Percentiles rank a stretch among this genome's conserved stretches.
phyloP scores from a whole-genome alignment of 2,797 vertebrate genomes.

The Leucoraja ocellata region DNA sequence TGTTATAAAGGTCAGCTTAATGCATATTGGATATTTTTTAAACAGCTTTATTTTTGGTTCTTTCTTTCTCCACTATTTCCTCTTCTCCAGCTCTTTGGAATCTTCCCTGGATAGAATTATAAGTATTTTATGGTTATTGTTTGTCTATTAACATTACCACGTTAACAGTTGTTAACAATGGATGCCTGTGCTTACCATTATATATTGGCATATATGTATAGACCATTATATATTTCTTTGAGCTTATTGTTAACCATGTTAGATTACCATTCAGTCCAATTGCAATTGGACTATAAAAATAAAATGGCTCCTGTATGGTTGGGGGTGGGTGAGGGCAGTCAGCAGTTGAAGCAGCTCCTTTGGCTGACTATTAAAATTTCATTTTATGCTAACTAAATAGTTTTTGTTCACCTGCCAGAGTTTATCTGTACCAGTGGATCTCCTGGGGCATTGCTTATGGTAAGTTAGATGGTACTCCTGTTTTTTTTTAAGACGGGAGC shows the following conservation, averaged over 20 bases:
- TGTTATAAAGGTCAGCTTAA: conserved; percentile 67
- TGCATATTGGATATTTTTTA: background rate
- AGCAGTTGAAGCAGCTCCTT: background rate
- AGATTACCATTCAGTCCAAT: background rate
- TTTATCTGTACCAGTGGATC: conserved; percentile 6
- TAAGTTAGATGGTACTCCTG: background rate
- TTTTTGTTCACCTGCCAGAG: background rate
- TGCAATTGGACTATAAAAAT: background rate
- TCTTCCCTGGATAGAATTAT: background rate
- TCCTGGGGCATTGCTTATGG: background rate
- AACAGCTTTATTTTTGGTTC: background rate
- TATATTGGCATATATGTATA: background rate
- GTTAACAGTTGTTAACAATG: too few species aligned
- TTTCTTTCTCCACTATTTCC: conserved; percentile 4
- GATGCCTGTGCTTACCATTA: background rate
- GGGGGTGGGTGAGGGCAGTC: background rate
- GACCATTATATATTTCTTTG: background rate
- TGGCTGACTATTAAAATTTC: background rate
- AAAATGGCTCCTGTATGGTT: background rate
- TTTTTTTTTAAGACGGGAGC: background rate
- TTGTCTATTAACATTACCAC: background rate
- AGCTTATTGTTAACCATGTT: background rate
- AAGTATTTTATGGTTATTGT: background rate
- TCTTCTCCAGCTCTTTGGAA: background rate
- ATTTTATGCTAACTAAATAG: background rate